Conservation (phyloP, 2,113 vertebrate genomes). For the Saguinus imperator region DNA sequence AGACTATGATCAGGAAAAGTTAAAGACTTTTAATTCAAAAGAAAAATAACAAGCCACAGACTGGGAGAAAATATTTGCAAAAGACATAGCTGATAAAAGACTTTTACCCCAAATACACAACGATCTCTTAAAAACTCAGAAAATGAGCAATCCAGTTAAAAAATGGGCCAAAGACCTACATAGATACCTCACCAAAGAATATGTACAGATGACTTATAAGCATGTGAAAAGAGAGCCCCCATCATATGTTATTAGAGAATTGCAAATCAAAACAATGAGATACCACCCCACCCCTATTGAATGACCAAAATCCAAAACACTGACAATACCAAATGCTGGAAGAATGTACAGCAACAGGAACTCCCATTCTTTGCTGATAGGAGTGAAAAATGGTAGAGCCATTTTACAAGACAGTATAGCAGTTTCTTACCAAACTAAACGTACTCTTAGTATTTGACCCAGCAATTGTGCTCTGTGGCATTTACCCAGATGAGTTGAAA, state of each 20-base stretch:
- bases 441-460: neutral
- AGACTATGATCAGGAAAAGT: neutral
- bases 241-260: neutral
- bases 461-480: neutral
- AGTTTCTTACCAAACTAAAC: neutral
- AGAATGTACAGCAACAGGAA: neutral
- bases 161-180: neutral
- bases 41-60: neutral
- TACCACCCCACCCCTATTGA: neutral
- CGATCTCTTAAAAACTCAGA: neutral
- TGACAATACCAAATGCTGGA: neutral
- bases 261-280: neutral
- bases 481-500: neutral
- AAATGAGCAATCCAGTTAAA: neutral
- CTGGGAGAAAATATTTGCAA: neutral
- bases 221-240: neutral
- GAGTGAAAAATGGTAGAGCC: neutral
- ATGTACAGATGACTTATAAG: neutral
- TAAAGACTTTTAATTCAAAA: neutral
- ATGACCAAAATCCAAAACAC: neutral
- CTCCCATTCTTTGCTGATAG: neutral
- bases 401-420: neutral
- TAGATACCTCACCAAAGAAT: neutral
- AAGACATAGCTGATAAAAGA: neutral
- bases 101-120: neutral